Percentiles rank a stretch among this genome's conserved stretches.
Evolutionary conservation across 2,113 vertebrate genomes (phyloP).

Genomic region (Eubucco bourcierii): DNA sequence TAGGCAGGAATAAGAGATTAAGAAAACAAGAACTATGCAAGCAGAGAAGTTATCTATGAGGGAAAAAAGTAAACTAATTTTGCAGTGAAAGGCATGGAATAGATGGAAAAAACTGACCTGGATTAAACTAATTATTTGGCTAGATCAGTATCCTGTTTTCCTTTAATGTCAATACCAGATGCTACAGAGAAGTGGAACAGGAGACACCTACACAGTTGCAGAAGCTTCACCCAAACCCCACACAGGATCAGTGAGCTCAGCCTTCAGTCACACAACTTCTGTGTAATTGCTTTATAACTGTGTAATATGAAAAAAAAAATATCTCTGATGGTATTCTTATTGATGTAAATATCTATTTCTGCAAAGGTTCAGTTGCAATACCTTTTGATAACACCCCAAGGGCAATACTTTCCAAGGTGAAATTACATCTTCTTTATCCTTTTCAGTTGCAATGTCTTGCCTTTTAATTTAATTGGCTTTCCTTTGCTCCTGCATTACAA

Average conservation of each 20-base stretch:
- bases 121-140: slow-evolving; percentile 1
- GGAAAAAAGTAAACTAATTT: background rate
- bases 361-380: background rate
- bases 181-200: background rate
- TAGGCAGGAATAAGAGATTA: background rate
- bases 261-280: background rate
- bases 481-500: background rate
- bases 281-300: background rate
- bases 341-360: slow-evolving; percentile 11
- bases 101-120: background rate
- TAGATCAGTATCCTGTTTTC: background rate
- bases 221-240: background rate
- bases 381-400: background rate
- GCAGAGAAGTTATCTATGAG: background rate
- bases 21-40: background rate
- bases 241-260: background rate
- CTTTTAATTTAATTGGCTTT: slow-evolving; percentile 29
- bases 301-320: background rate
- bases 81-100: background rate
- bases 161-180: background rate
- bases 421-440: background rate
- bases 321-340: background rate
- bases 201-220: background rate
- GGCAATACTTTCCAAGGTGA: background rate
- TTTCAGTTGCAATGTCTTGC: background rate